Percentiles rank a stretch among this genome's conserved stretches.
phyloP scores from a whole-genome alignment of 2,797 vertebrate species.

The Scolopax rusticola region DNA sequence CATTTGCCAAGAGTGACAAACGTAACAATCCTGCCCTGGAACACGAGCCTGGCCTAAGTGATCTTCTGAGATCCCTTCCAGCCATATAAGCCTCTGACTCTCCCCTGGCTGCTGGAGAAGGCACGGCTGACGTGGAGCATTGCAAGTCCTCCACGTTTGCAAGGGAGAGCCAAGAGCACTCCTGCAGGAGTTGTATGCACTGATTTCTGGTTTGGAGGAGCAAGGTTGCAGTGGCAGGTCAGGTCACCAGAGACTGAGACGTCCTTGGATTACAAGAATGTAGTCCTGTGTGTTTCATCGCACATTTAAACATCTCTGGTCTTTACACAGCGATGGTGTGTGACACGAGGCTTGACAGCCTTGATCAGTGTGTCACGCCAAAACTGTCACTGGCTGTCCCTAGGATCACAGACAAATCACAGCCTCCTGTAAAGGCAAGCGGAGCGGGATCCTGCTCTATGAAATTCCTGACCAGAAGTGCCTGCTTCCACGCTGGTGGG shows the following conservation, averaged over 20 bases:
- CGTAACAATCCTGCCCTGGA: not conserved
- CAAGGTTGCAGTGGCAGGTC: not conserved
- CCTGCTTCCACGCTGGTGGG: not conserved
- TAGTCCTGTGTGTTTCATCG: not conserved
- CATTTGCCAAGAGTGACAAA: slow-evolving; percentile 10
- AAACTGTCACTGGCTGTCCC: not conserved
- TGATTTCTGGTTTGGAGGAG: not conserved
- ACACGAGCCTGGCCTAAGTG: not conserved
- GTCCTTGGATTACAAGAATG: not conserved
- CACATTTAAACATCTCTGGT: not conserved
- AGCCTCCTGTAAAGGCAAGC: not conserved
- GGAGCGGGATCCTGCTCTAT: not conserved
- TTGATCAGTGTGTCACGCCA: not conserved
- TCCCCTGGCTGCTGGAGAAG: not conserved
- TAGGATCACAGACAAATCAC: not conserved
- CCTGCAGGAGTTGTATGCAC: not conserved
- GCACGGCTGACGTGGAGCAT: not conserved
- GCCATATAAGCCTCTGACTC: not conserved
- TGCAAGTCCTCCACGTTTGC: not conserved
- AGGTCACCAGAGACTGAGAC: not conserved
- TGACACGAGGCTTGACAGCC: not conserved
- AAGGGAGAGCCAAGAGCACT: not conserved
- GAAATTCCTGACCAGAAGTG: not conserved
- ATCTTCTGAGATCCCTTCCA: slow-evolving; percentile 9
- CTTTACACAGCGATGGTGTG: accelerated